Base-by-base conservation (phyloP, 2,888 invertebrate species). In the Dascillus cervinus region DNA sequence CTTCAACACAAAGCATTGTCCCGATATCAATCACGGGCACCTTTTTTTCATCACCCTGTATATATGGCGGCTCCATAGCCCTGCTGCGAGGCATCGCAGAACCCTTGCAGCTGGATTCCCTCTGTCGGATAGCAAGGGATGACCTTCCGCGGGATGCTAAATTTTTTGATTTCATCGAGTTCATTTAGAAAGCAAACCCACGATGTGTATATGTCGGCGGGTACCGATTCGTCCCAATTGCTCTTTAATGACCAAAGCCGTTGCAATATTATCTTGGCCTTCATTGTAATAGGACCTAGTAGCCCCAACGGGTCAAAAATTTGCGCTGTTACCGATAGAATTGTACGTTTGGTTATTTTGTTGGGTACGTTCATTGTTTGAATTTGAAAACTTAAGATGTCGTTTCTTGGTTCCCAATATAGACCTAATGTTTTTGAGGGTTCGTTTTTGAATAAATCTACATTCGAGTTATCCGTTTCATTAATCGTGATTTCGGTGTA, bases 341-440 rank as follows among this genome's bases (percentile, higher is more conserved):
- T 29, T 5, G 3, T 22, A 3, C 29, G 3, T 22, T 29, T 29
- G 2, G 29, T 22, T 11, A 11, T 11, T 11, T 29, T 13, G 1
- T 28, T 34, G 14, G 21, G 10, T 2, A 14, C 4, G n/a, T 14
- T 22, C 4, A 6, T 12, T 8, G 11, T 19, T n/a, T n/a, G n/a
- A n/a, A n/a, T n/a, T n/a, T n/a, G n/a, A 17, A 23, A 32, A 11
- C 26, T 22, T 8, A 26, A 19, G n/a, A 11, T 13, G 19, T 32
- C 27, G 8, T 3, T 15, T 12, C 10, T 17, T 3, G 15, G 15
- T 20, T 34, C 22, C 34, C 34, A 34, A 17, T 23, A 23, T 2
- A 34, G 10, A 6, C 26, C 30, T 23, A 30, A 22, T 10, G 34
- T 30, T 8, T 34, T 30, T n/a, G 26, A 13, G 8, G 12, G 19